Base-by-base conservation (phyloP, 2,888 invertebrate genomes). In the Ennomos erosarius region DNA sequence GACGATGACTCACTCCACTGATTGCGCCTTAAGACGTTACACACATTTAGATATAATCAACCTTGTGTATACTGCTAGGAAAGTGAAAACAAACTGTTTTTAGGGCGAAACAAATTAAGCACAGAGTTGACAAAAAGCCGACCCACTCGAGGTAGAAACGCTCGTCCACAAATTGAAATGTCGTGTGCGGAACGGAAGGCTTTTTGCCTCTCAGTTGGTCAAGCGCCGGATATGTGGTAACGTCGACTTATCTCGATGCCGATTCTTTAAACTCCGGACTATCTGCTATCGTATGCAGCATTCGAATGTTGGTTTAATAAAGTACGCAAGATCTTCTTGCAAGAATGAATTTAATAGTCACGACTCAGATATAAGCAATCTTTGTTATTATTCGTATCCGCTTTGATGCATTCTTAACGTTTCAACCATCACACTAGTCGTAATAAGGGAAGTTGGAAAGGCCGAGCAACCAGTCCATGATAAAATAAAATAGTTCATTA, bases 141-240 rank as follows among this genome's bases (percentile, higher is more conserved):
- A 69, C 58, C 64, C 67, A 71, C 73, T 73, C 65, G 66, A 71
- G 65, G 61, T 35, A 65, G 74, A 76, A 73, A 79, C 73, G 74
- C 73, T 78, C 74, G 67, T 74, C 54, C 55, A 74, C 75, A 83
- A 89, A 88, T 89, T 82, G 82, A 82, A 85, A 82, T 84, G 74
- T 85, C 82, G 83, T 88, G 84, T 86, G 87, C 85, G 87, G 87
- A 89, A 88, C 90, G 88, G 87, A 87, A 87, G 85, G 81, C 84
- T 83, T 84, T 82, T 83, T 80, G 72, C 72, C 78, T 69, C 72
- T 75, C 75, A 80, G 79, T 84, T 84, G 87, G 84, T 79, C 85
- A 81, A 88, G 82, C 74, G 73, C 79, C 90, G 90, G 90, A 90
- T 83, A 72, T 89, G 86, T 82, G 75, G 86, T 75, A 86, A 87